Evolutionary conservation across 2,797 vertebrate genomes (phyloP), one percentile per base, ranked within the genome.

Genomic region (Naso thynnoides): DNA sequence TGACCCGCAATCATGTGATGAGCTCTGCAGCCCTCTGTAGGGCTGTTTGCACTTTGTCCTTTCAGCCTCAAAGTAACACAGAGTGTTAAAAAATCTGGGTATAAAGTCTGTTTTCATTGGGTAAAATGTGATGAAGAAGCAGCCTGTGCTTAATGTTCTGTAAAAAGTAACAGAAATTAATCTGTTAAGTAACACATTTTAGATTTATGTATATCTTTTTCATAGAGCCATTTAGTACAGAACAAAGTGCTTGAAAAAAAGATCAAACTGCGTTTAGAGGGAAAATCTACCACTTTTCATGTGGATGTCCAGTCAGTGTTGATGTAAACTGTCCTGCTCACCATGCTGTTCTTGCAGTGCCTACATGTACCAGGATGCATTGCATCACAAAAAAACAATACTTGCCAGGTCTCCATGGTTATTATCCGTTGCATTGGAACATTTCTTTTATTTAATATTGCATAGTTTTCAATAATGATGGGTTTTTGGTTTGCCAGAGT

Each of bases 1-100:
- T 68, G 70, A 78, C 19, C 55, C 53, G 50, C 41, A 49, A 1
- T 76, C 72, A 71, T 65, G 78, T 79, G 72, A 71, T 31, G 33
- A 9, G 8, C 33, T 36, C 33, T 36, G 33, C 54, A 54, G 19
- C 3, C 21, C 23, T 33, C 48, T 68, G 8, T 66, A 21, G 8
- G 50, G 31, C 61, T 76, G 0, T 45, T 24, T 62, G 18, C 19
- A 79, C 69, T 68, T 67, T 63, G 71, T 63, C 49, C 56, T 72
- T 18, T 54, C 27, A 33, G 33, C 55, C n/a, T n/a, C 23, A 50
- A 41, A 57, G 58, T 48, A 21, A 36, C 55, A 45, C 16, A 36
- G 18, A 26, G 64, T 62, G 24, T 41, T 16, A 15, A 23, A n/a
- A 64, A 39, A 36, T 48, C 11, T 33, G n/a, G 15, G 15, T 21